These are phyloP conservation scores for Apogon hyalosoma DNA, from an alignment of 2,797 vertebrate genomes.

Conservation along the genomic window DNA sequence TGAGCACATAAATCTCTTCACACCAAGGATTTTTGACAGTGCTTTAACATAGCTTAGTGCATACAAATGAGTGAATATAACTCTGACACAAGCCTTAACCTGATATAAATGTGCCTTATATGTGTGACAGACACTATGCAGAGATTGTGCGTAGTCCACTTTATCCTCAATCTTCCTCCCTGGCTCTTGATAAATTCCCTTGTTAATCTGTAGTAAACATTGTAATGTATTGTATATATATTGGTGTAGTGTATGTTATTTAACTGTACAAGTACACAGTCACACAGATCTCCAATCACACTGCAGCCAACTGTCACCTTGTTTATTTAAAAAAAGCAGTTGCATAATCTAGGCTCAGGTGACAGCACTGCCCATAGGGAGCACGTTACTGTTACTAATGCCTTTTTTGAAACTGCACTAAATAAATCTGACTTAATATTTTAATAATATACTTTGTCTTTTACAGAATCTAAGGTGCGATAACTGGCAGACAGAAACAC, in stretches of 20 bases:
- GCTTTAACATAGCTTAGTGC: not conserved
- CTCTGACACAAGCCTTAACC: not conserved
- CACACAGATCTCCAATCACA: not conserved
- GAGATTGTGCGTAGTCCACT: not conserved
- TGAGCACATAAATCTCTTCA: not conserved
- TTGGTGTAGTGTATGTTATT: not conserved
- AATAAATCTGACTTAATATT: not conserved
- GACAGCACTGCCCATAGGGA: not conserved
- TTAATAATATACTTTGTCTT: slow-evolving; percentile 4
- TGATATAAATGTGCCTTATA: not conserved
- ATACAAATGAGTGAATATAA: not conserved
- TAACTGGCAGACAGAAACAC: slow-evolving; percentile 12
- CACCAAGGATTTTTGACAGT: not conserved
- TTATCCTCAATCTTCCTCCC: not conserved
- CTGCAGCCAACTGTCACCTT: slow-evolving; percentile 1
- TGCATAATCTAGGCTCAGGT: not conserved
- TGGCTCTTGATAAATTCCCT: not conserved
- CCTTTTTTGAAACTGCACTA: not conserved
- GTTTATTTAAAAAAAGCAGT: slow-evolving; percentile 17
- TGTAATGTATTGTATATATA: not conserved
- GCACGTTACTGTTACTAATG: not conserved
- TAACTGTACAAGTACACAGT: not conserved
- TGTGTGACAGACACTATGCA: not conserved
- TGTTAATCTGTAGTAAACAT: not conserved
- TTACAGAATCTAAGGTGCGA: slow-evolving; percentile 13